phyloP scores from a whole-genome alignment of 1,140 invertebrate genomes.

The Acromyrmex echinatior region DNA sequence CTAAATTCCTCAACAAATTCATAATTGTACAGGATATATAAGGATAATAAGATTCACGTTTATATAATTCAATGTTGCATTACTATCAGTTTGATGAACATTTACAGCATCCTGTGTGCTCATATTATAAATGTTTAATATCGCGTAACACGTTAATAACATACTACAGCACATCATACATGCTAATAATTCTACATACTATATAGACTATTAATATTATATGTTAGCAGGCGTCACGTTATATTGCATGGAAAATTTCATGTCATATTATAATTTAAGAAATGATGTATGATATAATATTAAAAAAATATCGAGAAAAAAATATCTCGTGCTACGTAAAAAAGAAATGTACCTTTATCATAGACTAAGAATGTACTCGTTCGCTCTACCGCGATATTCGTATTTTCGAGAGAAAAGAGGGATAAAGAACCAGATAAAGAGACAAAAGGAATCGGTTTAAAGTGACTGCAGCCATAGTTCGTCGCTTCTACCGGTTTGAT shows the following conservation, averaged over 20 bases:
- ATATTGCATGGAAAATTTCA: neutral
- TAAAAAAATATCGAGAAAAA: neutral
- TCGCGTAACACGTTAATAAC: slow-evolving; percentile 29
- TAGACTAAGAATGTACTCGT: slow-evolving; percentile 12
- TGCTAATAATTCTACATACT: slow-evolving; percentile 13
- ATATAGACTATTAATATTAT: slow-evolving; percentile 11
- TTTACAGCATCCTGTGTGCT: neutral
- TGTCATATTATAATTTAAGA: neutral
- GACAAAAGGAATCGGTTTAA: slow-evolving; percentile 48
- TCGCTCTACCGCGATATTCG: slow-evolving; percentile 16
- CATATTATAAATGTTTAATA: slow-evolving; percentile 21
- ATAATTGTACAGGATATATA: neutral
- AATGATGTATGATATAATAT: neutral
- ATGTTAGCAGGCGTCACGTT: neutral
- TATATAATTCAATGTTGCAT: slow-evolving; percentile 16
- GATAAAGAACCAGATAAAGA: slow-evolving; percentile 39
- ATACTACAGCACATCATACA: neutral
- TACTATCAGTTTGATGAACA: neutral
- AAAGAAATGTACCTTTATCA: neutral
- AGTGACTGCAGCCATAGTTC: slow-evolving; percentile 16
- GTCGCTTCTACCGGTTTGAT: slow-evolving; percentile 26
- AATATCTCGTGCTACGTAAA: neutral
- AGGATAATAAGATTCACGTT: neutral
- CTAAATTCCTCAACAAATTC: neutral
- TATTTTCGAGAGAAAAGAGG: slow-evolving; percentile 42